Percentiles rank a stretch among this genome's conserved stretches.
Conservation (phyloP, 2,113 vertebrate species). For the Scytalopus superciliaris region DNA sequence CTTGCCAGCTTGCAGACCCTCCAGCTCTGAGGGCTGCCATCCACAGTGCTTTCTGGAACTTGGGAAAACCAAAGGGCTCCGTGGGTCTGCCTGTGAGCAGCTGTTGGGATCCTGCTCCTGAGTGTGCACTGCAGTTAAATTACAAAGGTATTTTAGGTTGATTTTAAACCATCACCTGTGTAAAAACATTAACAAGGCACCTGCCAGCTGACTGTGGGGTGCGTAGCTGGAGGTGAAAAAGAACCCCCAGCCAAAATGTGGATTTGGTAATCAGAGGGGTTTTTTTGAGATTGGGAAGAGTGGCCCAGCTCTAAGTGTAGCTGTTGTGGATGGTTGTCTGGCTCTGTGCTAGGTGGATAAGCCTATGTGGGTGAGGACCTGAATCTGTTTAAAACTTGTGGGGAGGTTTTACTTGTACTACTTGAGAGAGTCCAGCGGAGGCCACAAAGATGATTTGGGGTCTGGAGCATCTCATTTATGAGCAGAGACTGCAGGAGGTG, state of each 20-base stretch:
- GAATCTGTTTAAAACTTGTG: background rate
- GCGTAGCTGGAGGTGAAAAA: background rate
- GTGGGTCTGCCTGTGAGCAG: background rate
- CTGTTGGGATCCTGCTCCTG: background rate
- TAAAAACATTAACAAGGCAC: background rate
- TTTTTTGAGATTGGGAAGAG: background rate
- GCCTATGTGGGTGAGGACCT: background rate
- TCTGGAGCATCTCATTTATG: background rate
- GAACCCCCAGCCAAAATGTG: background rate
- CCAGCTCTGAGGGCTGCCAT: background rate
- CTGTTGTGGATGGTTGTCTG: background rate
- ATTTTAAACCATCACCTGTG: background rate
- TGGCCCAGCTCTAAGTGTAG: background rate
- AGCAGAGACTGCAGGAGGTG: background rate
- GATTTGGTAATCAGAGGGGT: background rate
- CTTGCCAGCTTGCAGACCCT: background rate
- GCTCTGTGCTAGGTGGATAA: background rate
- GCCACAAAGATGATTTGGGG: background rate
- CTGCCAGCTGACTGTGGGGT: background rate
- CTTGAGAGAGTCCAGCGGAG: background rate
- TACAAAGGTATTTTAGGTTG: background rate
- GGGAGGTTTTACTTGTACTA: background rate
- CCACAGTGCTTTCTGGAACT: background rate
- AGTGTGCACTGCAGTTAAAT: background rate
- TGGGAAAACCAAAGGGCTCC: accelerated